Evolutionary conservation across 2,797 vertebrate genomes (phyloP), one percentile per base, ranked within the genome.

Genomic region (Ciconia nigra): DNA sequence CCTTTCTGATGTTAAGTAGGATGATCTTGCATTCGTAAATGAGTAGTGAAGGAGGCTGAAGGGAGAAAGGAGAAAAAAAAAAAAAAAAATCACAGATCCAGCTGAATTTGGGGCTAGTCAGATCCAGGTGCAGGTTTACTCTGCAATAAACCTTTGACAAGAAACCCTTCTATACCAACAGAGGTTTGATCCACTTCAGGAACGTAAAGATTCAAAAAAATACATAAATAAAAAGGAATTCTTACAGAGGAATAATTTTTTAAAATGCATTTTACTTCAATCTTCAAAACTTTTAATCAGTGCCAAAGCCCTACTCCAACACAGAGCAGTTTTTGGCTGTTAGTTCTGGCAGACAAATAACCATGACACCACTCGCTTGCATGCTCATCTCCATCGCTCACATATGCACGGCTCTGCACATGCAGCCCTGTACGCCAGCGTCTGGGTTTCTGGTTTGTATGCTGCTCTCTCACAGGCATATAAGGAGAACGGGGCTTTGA

Each of bases 311-410:
- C 63, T 25, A 2, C 67, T 42, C 67, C 20, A 18, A 12, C 2
- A 16, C 61, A 8, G 55, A 71, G 78, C 62, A n/a, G 58, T 1
- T 13, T n/a, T 42, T 13, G 28, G 65, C 71, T 44, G 69, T 15
- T 52, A 7, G 46, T 28, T 35, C 22, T 24, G 83, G 78, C 78
- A 82, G 57, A 29, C 65, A 16, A 31, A 44, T 0, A 21, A 14
- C 71, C 44, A 2, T 3, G 0, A 8, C 59, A 16, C 7, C 19
- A 3, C 24, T 7, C 5, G 4, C 10, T 10, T 2, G 11, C 90
- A 79, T 59, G 89, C 93, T 92, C 73, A 4, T 8, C 76, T 39
- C 70, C 86, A 18, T 2, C 1, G 17, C 84, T 13, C 69, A 4
- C 4, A 47, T 3, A 28, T 8, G 66, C 87, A 39, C 29, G 44